Evolutionary conservation across 2,888 invertebrate genomes (phyloP), one percentile per base, ranked within the genome.

Genomic region (Arge pagana): DNA sequence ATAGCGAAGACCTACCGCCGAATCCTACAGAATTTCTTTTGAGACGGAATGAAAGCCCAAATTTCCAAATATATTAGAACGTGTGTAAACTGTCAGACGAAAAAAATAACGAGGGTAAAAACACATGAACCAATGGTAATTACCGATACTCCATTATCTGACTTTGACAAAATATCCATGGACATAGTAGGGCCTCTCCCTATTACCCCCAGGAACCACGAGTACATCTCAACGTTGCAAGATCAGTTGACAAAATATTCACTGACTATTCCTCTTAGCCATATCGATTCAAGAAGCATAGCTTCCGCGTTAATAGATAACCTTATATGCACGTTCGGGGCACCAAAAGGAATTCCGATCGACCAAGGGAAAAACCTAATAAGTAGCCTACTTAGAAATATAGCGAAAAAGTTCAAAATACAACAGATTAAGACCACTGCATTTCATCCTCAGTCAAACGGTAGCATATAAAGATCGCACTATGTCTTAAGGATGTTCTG

Each of bases 391-490:
- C 24, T 48, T 21, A 48, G 21, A 36, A 6, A 23, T 28, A n/a
- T 52, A 7, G 28, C 52, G 10, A 43, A 50, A 28, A 11, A 21
- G 8, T 50, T 45, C 21, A 42, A 30, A 18, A 50, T 50, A 13
- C 45, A 16, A 11, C 50, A 50, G 31, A 28, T 30, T 5, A 39
- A 40, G 10, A 42, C 33, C 11, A 42, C 43, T 18, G 50, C 50
- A 18, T 50, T 41, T 33, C 50, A 42, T 43, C 43, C 50, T 28
- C 42, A 50, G 23, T 50, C 50, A 7, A 45, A 45, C 11, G 50
- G 50, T 18, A 31, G 48, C 4, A 19, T 52, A 23, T 35, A 48
- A 35, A 11, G 48, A 21, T n/a, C n/a, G n/a, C n/a, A n/a, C n/a
- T n/a, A n/a, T n/a, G n/a, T n/a, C n/a, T n/a, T n/a, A n/a, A n/a